phyloP scores from a whole-genome alignment of 2,113 vertebrate genomes.

The Murina feae region DNA sequence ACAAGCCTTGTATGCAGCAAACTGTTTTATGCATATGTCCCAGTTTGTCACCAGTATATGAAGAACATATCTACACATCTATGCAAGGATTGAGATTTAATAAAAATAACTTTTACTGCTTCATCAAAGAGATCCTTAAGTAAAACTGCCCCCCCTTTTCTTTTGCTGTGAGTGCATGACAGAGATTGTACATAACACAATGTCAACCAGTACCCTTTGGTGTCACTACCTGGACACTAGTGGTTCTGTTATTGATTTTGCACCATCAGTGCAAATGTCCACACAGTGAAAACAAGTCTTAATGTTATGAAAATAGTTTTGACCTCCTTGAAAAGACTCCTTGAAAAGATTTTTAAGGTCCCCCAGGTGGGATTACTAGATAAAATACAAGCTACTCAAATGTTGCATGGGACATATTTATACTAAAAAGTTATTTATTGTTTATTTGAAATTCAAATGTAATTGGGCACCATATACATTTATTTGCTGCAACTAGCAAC shows the following conservation, averaged over 20 bases:
- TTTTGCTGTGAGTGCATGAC: neutral
- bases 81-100: neutral
- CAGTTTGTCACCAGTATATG: neutral
- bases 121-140: constrained; percentile 4
- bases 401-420: neutral
- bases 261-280: neutral
- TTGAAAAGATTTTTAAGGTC: neutral
- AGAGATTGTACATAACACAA: neutral
- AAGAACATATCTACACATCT: neutral
- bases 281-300: neutral
- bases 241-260: neutral
- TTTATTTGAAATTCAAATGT: constrained; percentile 37
- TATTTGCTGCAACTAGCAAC: neutral
- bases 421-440: neutral
- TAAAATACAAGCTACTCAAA: constrained; percentile 9
- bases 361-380: neutral
- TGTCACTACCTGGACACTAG: neutral
- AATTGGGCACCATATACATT: constrained; percentile 2
- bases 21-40: neutral
- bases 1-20: neutral
- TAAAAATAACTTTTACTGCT: constrained; percentile 8
- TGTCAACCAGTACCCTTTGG: neutral
- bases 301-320: constrained; percentile 19
- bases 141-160: neutral
- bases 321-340: neutral